Conservation (phyloP, 2,113 vertebrate genomes). For the Peucedramus taeniatus region DNA sequence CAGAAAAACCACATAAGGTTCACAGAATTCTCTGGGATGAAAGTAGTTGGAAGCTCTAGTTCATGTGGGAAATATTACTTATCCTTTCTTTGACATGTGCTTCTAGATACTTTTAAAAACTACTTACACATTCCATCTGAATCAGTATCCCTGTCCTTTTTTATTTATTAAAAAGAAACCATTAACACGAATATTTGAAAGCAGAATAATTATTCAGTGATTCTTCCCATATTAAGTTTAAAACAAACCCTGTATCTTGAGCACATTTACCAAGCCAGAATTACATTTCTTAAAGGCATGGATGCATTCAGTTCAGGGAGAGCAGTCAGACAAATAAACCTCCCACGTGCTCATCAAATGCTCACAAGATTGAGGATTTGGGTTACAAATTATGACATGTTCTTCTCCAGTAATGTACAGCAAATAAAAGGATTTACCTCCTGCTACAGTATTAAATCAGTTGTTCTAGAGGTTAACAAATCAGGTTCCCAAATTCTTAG, state of each 20-base stretch:
- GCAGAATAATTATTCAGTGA: neutral
- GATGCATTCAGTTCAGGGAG: neutral
- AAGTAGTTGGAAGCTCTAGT: neutral
- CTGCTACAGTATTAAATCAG: neutral
- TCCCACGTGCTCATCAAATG: neutral
- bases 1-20: neutral
- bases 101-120: neutral
- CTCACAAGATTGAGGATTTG: neutral
- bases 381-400: neutral
- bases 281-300: neutral
- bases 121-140: neutral
- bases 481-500: neutral
- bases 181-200: neutral
- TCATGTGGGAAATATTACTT: neutral
- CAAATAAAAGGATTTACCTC: neutral
- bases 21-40: neutral
- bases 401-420: neutral
- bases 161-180: neutral
- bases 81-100: neutral
- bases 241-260: neutral
- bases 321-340: neutral
- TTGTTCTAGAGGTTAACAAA: neutral
- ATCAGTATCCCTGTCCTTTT: neutral
- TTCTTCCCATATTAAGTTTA: neutral
- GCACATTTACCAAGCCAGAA: neutral